A percentile compares a stretch with the other conserved stretches of the same genome.
phyloP scores from a whole-genome alignment of 1,140 invertebrate species.

The Phymorhynchus buccinoides region DNA sequence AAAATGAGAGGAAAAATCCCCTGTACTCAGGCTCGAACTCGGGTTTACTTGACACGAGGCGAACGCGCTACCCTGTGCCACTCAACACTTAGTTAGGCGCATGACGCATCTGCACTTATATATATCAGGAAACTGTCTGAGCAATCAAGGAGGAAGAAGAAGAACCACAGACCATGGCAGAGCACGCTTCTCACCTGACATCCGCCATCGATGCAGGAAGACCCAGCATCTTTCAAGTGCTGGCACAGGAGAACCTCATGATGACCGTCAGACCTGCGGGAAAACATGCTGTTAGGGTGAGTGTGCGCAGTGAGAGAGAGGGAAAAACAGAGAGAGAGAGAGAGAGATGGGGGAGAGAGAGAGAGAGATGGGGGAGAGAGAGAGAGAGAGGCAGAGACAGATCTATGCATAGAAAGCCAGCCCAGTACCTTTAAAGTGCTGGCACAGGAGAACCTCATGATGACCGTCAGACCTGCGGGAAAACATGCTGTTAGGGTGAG shows the following conservation, averaged over 20 bases:
- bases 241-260: slow-evolving; percentile 80
- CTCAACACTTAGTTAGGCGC: too few relatives aligned
- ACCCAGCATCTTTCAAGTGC: slow-evolving; percentile 85
- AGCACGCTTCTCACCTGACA: slow-evolving; percentile 82
- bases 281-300: slow-evolving; percentile 80
- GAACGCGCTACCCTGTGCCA: too few relatives aligned
- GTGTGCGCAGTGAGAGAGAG: too few relatives aligned
- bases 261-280: slow-evolving; percentile 78
- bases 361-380: too few relatives aligned
- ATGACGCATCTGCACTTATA: too few relatives aligned
- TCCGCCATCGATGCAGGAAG: slow-evolving; percentile 77
- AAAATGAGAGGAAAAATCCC: too few relatives aligned
- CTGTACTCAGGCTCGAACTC: too few relatives aligned
- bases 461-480: slow-evolving; percentile 78
- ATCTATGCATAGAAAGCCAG: slow-evolving; percentile 76
- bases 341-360: too few relatives aligned
- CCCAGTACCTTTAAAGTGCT: slow-evolving; percentile 86
- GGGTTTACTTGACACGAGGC: too few relatives aligned
- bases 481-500: slow-evolving; percentile 80
- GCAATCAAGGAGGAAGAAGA: background rate
- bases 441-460: slow-evolving; percentile 79
- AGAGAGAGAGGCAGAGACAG: too few relatives aligned
- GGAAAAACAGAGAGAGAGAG: too few relatives aligned
- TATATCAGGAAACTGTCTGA: background rate
- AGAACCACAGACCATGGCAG: slow-evolving; percentile 78